Base-by-base conservation (phyloP, 2,113 vertebrate genomes). In the Sapajus apella region DNA sequence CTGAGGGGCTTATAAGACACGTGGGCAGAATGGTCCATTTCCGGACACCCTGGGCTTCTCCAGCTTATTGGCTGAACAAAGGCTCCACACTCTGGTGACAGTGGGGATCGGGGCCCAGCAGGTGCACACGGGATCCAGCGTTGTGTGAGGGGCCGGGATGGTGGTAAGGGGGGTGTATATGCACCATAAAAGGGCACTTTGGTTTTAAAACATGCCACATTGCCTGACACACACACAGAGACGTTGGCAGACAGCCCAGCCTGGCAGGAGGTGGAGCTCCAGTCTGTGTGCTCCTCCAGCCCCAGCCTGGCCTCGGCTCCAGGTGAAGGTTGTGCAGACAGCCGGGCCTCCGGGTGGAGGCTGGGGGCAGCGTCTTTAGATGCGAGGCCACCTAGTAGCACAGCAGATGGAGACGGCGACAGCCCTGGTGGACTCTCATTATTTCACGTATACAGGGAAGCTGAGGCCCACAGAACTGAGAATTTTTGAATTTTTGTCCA, bases 201-300 rank as follows among this genome's bases (percentile, higher is more conserved):
- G 55, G 25, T 5, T 52, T 10, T 35, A 27, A 61, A 25, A 16
- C 25, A 50, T 6, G 61, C 30, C 1, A 64, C 5, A 4, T 23
- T 17, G 8, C 40, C 66, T 35, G 10, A 70, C 35, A 30, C 20
- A 56, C 79, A 81, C 7, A 35, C 32, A 37, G 35, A 12, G 27
- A 30, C 70, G 0, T 11, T 47, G 40, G 50, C 37, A 56, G 20
- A 40, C 56, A 30, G 68, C 68, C 7, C 5, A 0, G 27, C 9
- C 9, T 0, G 61, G 40, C 5, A 0, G 61, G 37, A 4, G 2
- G 1, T 2, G 1, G 30, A 13, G 30, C 4, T 2, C 6, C 0
- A 10, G 18, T 35, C 18, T 1, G 5, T 5, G 25, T 25, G 9
- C 17, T 2, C 17, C 21, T 25, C 25, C 21, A 23, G 5, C 64